phyloP scores from a whole-genome alignment of 2,113 vertebrate genomes.

The Calyptommatus sinebrachiatus region DNA sequence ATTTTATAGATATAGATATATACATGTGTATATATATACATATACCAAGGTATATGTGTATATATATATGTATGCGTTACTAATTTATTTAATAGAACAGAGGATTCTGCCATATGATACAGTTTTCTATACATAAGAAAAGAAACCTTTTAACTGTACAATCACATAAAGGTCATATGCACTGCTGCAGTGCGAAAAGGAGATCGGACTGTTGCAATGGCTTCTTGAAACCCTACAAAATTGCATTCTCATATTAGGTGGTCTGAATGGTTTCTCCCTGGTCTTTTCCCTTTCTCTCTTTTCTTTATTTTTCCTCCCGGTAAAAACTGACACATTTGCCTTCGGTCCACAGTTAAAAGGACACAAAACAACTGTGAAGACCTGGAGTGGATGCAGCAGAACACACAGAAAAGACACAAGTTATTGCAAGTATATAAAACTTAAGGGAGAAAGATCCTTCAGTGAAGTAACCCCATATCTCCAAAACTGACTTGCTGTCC shows the following conservation, averaged over 20 bases:
- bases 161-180: constrained; percentile 90
- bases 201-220: constrained; percentile 80
- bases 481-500: constrained; percentile 54
- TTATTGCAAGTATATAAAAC: constrained; percentile 81
- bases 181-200: constrained; percentile 92
- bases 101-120: constrained; percentile 82
- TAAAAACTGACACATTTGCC: constrained; percentile 71
- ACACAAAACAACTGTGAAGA: constrained; percentile 71
- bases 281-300: constrained; percentile 6
- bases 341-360: constrained; percentile 80
- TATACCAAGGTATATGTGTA: constrained; percentile 58
- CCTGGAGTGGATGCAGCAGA: constrained; percentile 67
- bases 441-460: constrained; percentile 63
- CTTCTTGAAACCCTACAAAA: constrained; percentile 80
- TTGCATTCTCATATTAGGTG: constrained; percentile 71
- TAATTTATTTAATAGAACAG: constrained; percentile 78
- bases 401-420: constrained; percentile 68
- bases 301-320: constrained; percentile 4
- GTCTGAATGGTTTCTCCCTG: constrained; percentile 64
- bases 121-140: constrained; percentile 88
- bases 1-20: constrained; percentile 68
- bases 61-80: constrained; percentile 74
- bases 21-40: constrained; percentile 48
- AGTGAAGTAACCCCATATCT: constrained; percentile 65
- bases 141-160: constrained; percentile 80